Evolutionary conservation across 2,797 vertebrate species (phyloP).

Genomic region (Pangasius krempfi): DNA sequence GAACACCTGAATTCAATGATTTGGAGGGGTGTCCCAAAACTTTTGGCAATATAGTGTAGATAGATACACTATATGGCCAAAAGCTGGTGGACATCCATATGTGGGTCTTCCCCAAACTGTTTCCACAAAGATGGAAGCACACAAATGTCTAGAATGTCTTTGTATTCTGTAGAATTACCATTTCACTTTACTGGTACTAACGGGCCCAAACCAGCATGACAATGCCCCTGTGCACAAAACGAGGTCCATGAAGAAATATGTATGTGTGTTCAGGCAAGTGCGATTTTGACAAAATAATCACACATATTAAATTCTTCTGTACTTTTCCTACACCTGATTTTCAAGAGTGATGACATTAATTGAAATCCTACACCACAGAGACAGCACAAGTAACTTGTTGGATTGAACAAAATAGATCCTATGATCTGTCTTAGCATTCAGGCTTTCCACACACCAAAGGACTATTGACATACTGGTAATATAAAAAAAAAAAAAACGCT

Average conservation of each 20-base stretch:
- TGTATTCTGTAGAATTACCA: not conserved
- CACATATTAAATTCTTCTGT: too few relatives aligned
- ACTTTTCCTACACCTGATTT: not conserved
- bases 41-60: too few relatives aligned
- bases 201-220: not conserved
- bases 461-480: not conserved
- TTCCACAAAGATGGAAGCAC: not conserved
- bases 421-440: not conserved
- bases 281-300: too few relatives aligned
- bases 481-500: not conserved
- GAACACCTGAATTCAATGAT: too few relatives aligned
- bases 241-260: not conserved
- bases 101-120: too few relatives aligned
- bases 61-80: not conserved
- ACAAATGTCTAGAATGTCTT: not conserved
- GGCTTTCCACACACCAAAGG: too few relatives aligned
- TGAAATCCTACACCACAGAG: not conserved
- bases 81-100: not conserved
- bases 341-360: not conserved
- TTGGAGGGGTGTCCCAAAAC: too few relatives aligned
- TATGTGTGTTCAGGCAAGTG: too few relatives aligned
- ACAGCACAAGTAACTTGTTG: not conserved
- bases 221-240: not conserved
- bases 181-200: not conserved
- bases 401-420: not conserved